Conservation (phyloP, 92 coral and sea anemone genomes). For the Montipora capitata region DNA sequence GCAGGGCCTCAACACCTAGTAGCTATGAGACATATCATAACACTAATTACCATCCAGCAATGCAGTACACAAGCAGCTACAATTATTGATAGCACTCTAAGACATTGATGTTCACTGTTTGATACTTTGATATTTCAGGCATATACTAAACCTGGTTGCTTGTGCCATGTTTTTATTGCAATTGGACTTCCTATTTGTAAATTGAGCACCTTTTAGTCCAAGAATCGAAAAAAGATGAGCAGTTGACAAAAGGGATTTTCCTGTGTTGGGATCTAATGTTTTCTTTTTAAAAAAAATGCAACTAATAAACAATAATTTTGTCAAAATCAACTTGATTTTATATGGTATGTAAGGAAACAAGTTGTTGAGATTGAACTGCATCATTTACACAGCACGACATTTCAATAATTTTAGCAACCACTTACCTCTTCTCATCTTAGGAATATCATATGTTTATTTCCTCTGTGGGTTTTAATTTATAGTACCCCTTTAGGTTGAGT, state of each 20-base stretch:
- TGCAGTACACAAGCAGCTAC: conserved; percentile 42
- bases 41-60: conserved; percentile 7
- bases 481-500: conserved; percentile 24
- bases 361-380: no score
- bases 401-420: no score
- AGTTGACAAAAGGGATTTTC: not conserved
- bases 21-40: conserved; percentile 23
- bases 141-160: not conserved
- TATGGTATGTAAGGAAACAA: no score
- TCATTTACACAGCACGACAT: no score
- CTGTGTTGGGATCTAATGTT: not conserved
- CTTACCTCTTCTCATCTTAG: no score
- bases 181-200: not conserved
- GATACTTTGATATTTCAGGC: not conserved
- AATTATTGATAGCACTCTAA: conserved; percentile 31
- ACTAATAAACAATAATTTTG: not conserved
- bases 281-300: not conserved
- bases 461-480: conserved; percentile 6
- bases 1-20: conserved; percentile 40
- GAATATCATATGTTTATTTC: conserved; percentile 1
- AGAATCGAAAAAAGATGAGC: conserved; percentile 4
- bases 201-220: conserved; percentile 10
- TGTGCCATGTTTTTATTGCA: not conserved
- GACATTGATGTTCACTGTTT: conserved; percentile 30
- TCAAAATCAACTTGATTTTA: no score